These are phyloP conservation scores for Pteromalus puparum DNA, from an alignment of 1,140 invertebrate species.

Conservation along the genomic window DNA sequence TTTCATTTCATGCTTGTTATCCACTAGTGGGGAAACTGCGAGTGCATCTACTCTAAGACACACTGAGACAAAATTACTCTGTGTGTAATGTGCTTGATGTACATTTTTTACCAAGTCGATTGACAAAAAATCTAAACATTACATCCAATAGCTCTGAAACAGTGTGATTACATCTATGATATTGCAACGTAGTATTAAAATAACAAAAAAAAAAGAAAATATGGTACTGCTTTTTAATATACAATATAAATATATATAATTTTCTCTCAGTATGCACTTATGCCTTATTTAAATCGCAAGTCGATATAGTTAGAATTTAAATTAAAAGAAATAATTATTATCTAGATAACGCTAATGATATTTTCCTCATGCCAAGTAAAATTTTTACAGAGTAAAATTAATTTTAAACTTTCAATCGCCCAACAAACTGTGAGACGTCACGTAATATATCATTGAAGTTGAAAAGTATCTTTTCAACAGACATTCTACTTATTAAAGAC, in stretches of 20 bases:
- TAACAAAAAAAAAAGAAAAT: slow-evolving; percentile 19
- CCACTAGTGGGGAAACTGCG: slow-evolving; percentile 15
- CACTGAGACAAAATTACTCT: slow-evolving; percentile 45
- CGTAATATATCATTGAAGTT: slow-evolving; percentile 4
- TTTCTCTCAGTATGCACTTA: slow-evolving; percentile 41
- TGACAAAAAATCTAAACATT: slow-evolving; percentile 6
- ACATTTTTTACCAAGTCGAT: not conserved
- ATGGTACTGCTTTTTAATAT: not conserved
- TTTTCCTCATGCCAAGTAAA: slow-evolving; percentile 39
- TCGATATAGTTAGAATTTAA: slow-evolving; percentile 42
- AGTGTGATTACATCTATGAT: slow-evolving; percentile 11
- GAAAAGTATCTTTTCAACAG: slow-evolving; percentile 34
- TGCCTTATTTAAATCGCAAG: slow-evolving; percentile 10
- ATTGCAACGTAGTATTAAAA: slow-evolving; percentile 21
- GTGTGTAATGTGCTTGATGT: not conserved
- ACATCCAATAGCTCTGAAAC: not conserved
- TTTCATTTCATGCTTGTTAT: slow-evolving; percentile 58
- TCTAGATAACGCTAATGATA: slow-evolving; percentile 43
- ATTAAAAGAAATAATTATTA: slow-evolving; percentile 38
- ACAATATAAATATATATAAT: not conserved
- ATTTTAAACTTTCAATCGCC: slow-evolving; percentile 36
- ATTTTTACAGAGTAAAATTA: slow-evolving; percentile 45
- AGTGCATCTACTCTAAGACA: slow-evolving; percentile 18
- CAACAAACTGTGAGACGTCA: slow-evolving; percentile 4
- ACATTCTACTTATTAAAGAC: slow-evolving; percentile 14